Base-by-base conservation (phyloP, 2,888 invertebrate genomes). In the Melieria omissa region DNA sequence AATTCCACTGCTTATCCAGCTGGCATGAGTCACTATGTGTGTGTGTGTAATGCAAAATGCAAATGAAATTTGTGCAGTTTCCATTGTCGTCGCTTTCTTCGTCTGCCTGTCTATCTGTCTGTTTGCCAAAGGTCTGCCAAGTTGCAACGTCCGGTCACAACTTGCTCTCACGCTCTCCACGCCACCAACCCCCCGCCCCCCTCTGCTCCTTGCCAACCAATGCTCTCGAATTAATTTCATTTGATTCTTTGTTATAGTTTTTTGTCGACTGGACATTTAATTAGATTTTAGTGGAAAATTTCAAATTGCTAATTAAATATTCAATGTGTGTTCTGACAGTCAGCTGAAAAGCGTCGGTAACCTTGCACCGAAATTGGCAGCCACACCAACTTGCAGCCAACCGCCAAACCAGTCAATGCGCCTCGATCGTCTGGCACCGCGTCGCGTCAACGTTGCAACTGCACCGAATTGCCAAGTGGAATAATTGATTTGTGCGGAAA, bases 281-380 rank as follows among this genome's bases (percentile, higher is more conserved):
- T 70, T 65, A 70, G 70, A 57, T 65, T 12, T 57, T 1, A 16
- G 10, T 10, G 44, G 64, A 70, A 49, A 70, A 52, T 70, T 57
- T 70, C 54, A 70, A 70, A 70, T 65, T 14, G 42, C 65, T 65
- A 58, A 70, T 70, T 70, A 70, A 70, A 65, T 70, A 70, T 70
- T 65, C 70, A 54, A 47, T 52, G 55, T 60, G 65, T 47, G 61
- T 41, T 61, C 61, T 29, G 29, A 29, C 29, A 29, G 29, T 29
- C 29, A 29, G 29, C 29, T 29, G 29, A 29, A 29, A 29, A 29
- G 29, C 29, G 29, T 29, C 29, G 29, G 29, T 29, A 29, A 29
- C 29, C 29, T 29, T 29, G 29, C 29, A 29, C 29, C 29, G 29
- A 29, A 29, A 29, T 29, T 29, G 29, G 29, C 29, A 29, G 29